Percentiles rank a stretch among this genome's conserved stretches.
phyloP scores from a whole-genome alignment of 2,113 vertebrate genomes.

The Limnothrissa miodon region DNA sequence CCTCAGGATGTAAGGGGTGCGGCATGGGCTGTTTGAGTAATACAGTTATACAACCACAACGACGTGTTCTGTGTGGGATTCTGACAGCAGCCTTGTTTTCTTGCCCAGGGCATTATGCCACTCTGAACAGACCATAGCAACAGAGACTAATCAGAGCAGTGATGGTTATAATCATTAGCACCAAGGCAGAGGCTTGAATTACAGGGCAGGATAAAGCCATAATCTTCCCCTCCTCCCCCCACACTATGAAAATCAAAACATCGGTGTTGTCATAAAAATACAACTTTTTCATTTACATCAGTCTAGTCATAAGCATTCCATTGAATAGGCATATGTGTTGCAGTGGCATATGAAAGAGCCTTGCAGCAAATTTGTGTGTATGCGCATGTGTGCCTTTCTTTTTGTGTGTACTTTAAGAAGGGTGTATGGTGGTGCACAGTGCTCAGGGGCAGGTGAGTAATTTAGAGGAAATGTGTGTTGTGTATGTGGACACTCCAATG shows the following conservation, averaged over 20 bases:
- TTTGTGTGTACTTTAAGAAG: conserved; percentile 14
- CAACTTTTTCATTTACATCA: background rate
- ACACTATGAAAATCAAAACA: background rate
- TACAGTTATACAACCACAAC: conserved; percentile 47
- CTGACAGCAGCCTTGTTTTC: conserved; percentile 39
- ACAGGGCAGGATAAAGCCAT: background rate
- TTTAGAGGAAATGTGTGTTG: conserved; percentile 18
- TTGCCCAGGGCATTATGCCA: conserved; percentile 24
- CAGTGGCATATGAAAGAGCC: background rate
- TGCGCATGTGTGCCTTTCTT: conserved; percentile 21
- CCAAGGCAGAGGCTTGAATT: background rate
- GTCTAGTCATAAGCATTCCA: background rate
- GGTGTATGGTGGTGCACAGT: conserved; percentile 18
- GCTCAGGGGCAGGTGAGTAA: conserved; percentile 33
- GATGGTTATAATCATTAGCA: conserved; percentile 24
- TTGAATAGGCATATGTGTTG: background rate
- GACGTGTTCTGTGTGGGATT: conserved; percentile 48
- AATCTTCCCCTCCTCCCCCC: background rate
- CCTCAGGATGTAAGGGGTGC: conserved; percentile 20
- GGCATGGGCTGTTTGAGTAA: conserved; percentile 41
- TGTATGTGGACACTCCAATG: conserved; percentile 31
- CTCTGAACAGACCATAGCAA: conserved; percentile 34
- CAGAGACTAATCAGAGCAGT: conserved; percentile 23
- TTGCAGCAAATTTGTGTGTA: conserved; percentile 16
- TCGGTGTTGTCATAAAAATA: background rate